Base-by-base conservation (phyloP, 53 echinoderm and acorn worm species). In the Crossaster papposus region DNA sequence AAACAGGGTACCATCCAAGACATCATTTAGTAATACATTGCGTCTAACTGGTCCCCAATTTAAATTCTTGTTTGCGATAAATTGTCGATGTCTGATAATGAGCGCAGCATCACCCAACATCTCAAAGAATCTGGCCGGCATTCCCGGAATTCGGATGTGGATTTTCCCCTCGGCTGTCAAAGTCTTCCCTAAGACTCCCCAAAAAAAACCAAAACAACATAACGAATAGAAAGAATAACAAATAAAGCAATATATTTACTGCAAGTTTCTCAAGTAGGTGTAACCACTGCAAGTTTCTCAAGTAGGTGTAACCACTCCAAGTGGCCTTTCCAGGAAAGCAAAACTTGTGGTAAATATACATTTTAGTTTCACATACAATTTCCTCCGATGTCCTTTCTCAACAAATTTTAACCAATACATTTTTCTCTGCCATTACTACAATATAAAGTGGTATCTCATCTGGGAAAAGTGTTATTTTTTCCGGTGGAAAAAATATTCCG, bases 91-190 rank as follows among this genome's bases (percentile, higher is more conserved):
- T 58, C 32, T 55, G 80, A 80, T 10, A 80, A 15, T 28, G 30
- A 29, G 54, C 30, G 72, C 58, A 30, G 10, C 65, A 85, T 73
- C 73, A 32, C 53, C 6, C 85, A 85, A 35, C 54, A 8, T 68
- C 51, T 31, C 54, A 18, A 50, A 54, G 53, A 52, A 85, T 71
- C 29, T 17, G 72, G 12, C 85, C 9, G 85, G 85, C 53, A 85
- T 85, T 73, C 23, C 72, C 52, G 85, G 30, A 54, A 85, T 85
- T 85, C 85, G 85, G 85, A 85, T 85, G 85, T 72, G 64, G 85
- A 54, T 30, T 54, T 51, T 52, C 44, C n/a, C 9, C 73, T 72
- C 85, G 72, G 72, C 85, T 85, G 85, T 85, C 72, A 85, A 72
- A 54, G 15, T 51, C 85, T 32, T 85, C 73, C 70, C 51, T 72